A percentile compares a stretch with the other conserved stretches of the same genome.
Evolutionary conservation across 2,797 vertebrate species (phyloP).

Genomic region (Acipenser oxyrinchus): DNA sequence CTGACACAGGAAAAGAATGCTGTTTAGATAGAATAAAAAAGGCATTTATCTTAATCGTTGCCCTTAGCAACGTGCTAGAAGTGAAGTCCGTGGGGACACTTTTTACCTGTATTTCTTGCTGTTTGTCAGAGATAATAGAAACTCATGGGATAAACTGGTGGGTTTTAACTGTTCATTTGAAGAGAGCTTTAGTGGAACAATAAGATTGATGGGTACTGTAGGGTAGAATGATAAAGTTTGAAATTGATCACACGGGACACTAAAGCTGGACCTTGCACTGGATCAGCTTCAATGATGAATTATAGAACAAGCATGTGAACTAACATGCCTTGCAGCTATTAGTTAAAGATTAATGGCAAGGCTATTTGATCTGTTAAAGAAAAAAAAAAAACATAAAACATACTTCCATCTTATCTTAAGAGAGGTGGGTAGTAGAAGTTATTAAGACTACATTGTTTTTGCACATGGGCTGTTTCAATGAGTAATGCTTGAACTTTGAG

Average conservation of each 20-base stretch:
- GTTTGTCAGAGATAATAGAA: constrained; percentile 33
- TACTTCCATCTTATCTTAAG: constrained; percentile 10
- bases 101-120: constrained; percentile 15
- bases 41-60: constrained; percentile 26
- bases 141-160: constrained; percentile 14
- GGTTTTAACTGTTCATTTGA: constrained; percentile 17
- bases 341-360: constrained; percentile 25
- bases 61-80: constrained; percentile 20
- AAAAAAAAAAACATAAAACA: constrained; percentile 21
- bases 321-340: constrained; percentile 7
- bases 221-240: constrained; percentile 9
- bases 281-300: constrained; percentile 7
- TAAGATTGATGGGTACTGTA: constrained; percentile 8
- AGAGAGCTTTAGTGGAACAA: constrained; percentile 10
- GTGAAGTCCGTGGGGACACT: constrained; percentile 10
- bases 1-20: constrained; percentile 12
- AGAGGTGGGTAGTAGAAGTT: constrained; percentile 7
- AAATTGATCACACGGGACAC: constrained; percentile 15
- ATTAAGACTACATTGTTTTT: constrained; percentile 10
- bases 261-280: not conserved
- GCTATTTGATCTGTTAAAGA: constrained; percentile 17
- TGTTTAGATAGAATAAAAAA: constrained; percentile 14
- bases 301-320: constrained; percentile 13
- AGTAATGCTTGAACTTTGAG: constrained; percentile 22
- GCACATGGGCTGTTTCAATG: constrained; percentile 24